Base-by-base conservation (phyloP, 2,113 vertebrate genomes). In the Indri indri region DNA sequence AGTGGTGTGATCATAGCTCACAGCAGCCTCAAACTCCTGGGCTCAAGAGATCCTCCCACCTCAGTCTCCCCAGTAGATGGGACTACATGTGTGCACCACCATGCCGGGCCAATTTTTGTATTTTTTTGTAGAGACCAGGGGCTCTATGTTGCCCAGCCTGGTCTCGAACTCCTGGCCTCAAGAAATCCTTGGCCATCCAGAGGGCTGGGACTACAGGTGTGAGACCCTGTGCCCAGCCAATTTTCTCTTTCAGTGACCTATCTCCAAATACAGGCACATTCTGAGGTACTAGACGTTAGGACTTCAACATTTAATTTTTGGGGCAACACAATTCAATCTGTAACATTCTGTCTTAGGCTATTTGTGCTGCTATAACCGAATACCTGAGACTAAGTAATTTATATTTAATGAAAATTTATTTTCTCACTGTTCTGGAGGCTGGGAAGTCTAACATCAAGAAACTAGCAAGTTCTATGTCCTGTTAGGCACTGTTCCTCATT, bases 291-390 rank as follows among this genome's bases (percentile, higher is more conserved):
- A 14, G n/a, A 11, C 10, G 17, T 59, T n/a, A 40, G 23, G 30
- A 37, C 37, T 92, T 90, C 34, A 34, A 34, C 14, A 12, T 17
- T 14, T 20, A 57, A 81, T 71, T 54, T 20, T 73, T 18, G 22
- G 23, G 22, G 20, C 12, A 1, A 73, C 14, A 4, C 23, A 42
- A 40, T 52, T n/a, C 9, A 40, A 34, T 7, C 27, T 14, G 7
- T 70, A 61, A 25, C 0, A 23, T 4, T 0, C 18, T 42, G 4
- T 52, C 13, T 81, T 65, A 13, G 6, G 8, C 6, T 6, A 40
- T 18, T 88, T 25, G 25, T 11, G 2, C 40, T 76, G 13, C 18
- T 88, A 6, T 73, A 50, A 16, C 16, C 22, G 9, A 57, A 77
- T 27, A 68, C 1, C 8, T 47, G 23, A 77, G 16, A 50, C 22